Conservation (phyloP, 1,140 invertebrate species). For the Drosophila busckii region DNA sequence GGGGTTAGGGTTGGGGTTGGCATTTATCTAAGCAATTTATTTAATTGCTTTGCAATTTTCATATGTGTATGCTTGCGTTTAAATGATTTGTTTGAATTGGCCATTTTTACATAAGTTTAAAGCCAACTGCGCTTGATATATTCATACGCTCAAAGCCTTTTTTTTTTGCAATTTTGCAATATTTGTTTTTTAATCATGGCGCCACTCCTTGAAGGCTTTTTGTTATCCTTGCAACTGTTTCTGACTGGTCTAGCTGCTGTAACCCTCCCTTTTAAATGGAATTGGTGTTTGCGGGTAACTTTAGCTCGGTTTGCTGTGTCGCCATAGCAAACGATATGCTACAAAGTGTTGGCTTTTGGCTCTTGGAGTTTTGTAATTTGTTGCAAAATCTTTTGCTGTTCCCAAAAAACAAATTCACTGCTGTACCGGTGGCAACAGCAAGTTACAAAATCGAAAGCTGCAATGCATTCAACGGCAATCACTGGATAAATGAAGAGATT, state of each 20-base stretch:
- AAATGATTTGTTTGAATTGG: slow-evolving; percentile 51
- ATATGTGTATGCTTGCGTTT: slow-evolving; percentile 36
- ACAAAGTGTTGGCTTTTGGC: background rate
- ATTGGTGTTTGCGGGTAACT: slow-evolving; percentile 40
- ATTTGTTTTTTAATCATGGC: too few species aligned
- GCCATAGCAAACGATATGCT: slow-evolving; percentile 48
- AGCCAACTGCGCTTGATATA: slow-evolving; percentile 25
- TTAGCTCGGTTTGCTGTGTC: slow-evolving; percentile 33
- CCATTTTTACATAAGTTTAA: slow-evolving; percentile 7
- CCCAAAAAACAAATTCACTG: slow-evolving; percentile 62
- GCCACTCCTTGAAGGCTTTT: too few species aligned
- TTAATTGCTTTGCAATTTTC: slow-evolving; percentile 74
- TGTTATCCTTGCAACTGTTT: too few species aligned
- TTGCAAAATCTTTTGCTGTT: slow-evolving; percentile 54
- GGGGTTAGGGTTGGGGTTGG: too few species aligned
- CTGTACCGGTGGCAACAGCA: slow-evolving; percentile 32
- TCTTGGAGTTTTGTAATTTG: slow-evolving; percentile 6
- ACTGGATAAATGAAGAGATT: slow-evolving; percentile 11
- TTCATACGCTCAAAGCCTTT: too few species aligned
- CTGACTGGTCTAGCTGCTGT: too few species aligned
- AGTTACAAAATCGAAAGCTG: slow-evolving; percentile 51
- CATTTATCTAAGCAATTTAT: slow-evolving; percentile 66
- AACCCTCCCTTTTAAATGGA: background rate
- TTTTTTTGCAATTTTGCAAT: too few species aligned
- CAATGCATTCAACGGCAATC: slow-evolving; percentile 60